Conservation (phyloP, 1,140 invertebrate genomes). For the Drosophila nikananu region DNA sequence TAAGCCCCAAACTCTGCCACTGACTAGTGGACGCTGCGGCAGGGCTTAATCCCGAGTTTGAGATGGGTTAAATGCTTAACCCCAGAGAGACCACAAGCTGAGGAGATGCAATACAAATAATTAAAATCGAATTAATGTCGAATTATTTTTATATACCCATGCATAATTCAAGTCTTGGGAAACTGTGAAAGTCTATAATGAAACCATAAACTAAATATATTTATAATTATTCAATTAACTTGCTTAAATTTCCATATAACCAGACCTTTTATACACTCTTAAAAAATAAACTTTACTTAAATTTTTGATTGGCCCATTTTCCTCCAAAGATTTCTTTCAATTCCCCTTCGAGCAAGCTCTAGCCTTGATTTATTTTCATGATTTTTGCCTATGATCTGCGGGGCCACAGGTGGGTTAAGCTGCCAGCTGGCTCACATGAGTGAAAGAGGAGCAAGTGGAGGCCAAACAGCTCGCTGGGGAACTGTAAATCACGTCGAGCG, state of each 20-base stretch:
- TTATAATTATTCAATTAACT: too few species aligned
- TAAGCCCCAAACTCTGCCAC: conserved; percentile 16
- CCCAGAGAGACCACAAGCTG: background rate
- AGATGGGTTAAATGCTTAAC: conserved; percentile 16
- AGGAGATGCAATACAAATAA: background rate
- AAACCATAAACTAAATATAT: background rate
- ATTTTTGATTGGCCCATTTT: background rate
- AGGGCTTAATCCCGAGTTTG: conserved; percentile 4
- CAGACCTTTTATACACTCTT: background rate
- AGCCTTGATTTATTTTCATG: conserved; percentile 5
- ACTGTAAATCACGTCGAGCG: conserved; percentile 79
- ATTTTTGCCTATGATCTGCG: conserved; percentile 7
- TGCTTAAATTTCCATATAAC: background rate
- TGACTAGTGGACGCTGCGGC: conserved; percentile 25
- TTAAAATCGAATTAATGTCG: background rate
- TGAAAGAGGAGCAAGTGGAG: conserved; percentile 11
- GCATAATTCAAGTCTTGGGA: background rate
- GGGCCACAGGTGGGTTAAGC: conserved; percentile 32
- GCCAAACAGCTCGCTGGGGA: conserved; percentile 73
- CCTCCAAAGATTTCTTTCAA: background rate
- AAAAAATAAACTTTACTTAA: background rate
- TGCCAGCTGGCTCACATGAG: conserved; percentile 19
- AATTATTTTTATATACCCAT: background rate
- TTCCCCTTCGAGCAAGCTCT: background rate
- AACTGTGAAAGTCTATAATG: background rate